Conservation (phyloP, 1,140 invertebrate species). For the Papilio helenus region DNA sequence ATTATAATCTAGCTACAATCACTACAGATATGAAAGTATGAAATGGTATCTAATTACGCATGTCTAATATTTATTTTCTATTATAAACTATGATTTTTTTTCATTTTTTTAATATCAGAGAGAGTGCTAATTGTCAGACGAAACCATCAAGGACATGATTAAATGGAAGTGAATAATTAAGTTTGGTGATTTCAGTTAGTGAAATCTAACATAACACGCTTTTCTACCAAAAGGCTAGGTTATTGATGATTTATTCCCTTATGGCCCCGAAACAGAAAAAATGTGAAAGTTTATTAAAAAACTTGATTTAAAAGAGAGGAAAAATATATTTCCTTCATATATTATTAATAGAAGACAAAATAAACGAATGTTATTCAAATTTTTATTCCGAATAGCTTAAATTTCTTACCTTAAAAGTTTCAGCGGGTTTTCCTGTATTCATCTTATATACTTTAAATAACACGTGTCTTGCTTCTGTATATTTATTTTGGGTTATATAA, state of each 20-base stretch:
- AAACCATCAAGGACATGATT: too few relatives aligned
- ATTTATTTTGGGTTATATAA: slow-evolving; percentile 54
- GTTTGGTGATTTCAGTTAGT: too few relatives aligned
- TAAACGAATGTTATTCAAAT: too few relatives aligned
- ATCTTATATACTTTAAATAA: slow-evolving; percentile 59
- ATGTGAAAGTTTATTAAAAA: too few relatives aligned
- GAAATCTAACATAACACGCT: too few relatives aligned
- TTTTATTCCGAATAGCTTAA: neutral
- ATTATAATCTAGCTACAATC: slow-evolving; percentile 15
- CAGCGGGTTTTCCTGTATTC: slow-evolving; percentile 67
- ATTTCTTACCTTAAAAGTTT: slow-evolving; percentile 72
- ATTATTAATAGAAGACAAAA: too few relatives aligned
- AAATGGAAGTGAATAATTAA: too few relatives aligned
- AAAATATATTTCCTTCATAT: too few relatives aligned
- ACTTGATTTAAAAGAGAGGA: neutral
- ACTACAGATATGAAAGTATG: neutral
- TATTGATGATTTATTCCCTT: too few relatives aligned
- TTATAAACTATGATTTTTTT: neutral
- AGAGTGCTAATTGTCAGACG: too few relatives aligned
- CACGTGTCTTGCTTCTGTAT: slow-evolving; percentile 51
- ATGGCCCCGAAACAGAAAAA: too few relatives aligned
- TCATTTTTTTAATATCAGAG: neutral
- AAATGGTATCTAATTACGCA: neutral
- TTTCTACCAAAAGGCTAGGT: too few relatives aligned
- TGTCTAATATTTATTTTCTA: neutral